phyloP scores from a whole-genome alignment of 2,888 invertebrate genomes.

The Metalampra italica region DNA sequence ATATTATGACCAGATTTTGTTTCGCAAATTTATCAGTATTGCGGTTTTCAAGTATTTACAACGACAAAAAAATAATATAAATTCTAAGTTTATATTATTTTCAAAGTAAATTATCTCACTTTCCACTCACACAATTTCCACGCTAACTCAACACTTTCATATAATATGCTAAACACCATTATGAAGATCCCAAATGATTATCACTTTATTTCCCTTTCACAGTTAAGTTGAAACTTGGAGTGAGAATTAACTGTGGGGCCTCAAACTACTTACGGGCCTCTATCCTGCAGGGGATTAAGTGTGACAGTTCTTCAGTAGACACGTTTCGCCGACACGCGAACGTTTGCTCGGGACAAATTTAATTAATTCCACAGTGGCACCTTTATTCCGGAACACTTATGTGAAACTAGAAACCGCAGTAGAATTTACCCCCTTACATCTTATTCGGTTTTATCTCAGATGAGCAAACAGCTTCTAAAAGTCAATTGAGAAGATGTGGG shows the following conservation, averaged over 20 bases:
- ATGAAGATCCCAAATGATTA: slow-evolving; percentile 8
- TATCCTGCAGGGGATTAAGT: slow-evolving; percentile 39
- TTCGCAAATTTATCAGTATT: too few species aligned
- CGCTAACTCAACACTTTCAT: background rate
- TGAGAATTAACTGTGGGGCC: slow-evolving; percentile 4
- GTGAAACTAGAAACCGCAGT: slow-evolving; percentile 4
- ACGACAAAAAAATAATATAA: too few species aligned
- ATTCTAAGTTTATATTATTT: too few species aligned
- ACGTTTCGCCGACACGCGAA: slow-evolving; percentile 35
- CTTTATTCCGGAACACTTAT: slow-evolving; percentile 25
- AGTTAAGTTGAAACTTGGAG: slow-evolving; percentile 10
- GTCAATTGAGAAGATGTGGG: background rate
- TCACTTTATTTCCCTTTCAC: slow-evolving; percentile 8
- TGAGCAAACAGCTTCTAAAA: background rate
- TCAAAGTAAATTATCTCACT: too few species aligned
- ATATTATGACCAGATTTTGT: too few species aligned
- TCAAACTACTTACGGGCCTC: slow-evolving; percentile 22
- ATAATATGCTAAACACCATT: slow-evolving; percentile 5
- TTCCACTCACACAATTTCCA: background rate
- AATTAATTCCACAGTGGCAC: slow-evolving; percentile 54
- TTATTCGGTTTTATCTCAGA: background rate
- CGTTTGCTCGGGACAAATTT: slow-evolving; percentile 51
- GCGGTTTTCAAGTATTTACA: too few species aligned
- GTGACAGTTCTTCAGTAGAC: slow-evolving; percentile 46
- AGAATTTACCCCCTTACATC: background rate